Evolutionary conservation across 2,113 vertebrate species (phyloP), one percentile per base, ranked within the genome.

Genomic region (Brienomyrus longianalis): DNA sequence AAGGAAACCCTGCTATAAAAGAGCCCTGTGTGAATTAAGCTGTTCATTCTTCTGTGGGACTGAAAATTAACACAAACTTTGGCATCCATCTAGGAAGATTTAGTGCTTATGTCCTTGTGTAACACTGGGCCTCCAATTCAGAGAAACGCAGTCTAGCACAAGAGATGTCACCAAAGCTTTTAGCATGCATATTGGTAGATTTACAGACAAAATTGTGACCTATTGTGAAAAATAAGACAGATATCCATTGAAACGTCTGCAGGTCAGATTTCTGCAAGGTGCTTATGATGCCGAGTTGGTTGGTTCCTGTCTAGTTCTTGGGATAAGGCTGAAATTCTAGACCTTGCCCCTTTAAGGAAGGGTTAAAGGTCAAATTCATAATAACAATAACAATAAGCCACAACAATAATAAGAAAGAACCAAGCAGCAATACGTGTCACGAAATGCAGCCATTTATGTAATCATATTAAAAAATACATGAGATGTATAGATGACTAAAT

Each of bases 1-100:
- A n/a, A 80, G 19, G 48, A 27, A 35, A 13, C 48, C 17, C 27
- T 15, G 62, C 31, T 27, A 54, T 66, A 80, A 80, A 19, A 52
- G 31, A 83, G 70, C 88, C 48, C 80, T 83, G 31, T 89, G 50
- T 77, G 50, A 83, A 89, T 54, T 89, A 52, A 54, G 19, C 48
- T 74, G 6, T 54, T 17, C 19, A 39, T 15, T 89, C 88, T 45
- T 87, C n/a, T 88, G 35, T 23, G 10, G 56, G 54, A 66, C 54
- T 23, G 19, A 66, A 88, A 62, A 88, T 62, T 6, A 88, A 35
- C 51, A 56, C 83, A 88, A 35, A 59, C 86, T 52, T 62, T 35
- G 52, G 31, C 9, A 59, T 87, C 51, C 11, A 35, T 51, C n/a
- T 87, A 87, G n/a, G 51, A 54, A 56, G 51, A 80, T 80, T 80